These are phyloP conservation scores for Halictus rubicundus DNA, from an alignment of 1,140 invertebrate genomes.

Conservation along the genomic window DNA sequence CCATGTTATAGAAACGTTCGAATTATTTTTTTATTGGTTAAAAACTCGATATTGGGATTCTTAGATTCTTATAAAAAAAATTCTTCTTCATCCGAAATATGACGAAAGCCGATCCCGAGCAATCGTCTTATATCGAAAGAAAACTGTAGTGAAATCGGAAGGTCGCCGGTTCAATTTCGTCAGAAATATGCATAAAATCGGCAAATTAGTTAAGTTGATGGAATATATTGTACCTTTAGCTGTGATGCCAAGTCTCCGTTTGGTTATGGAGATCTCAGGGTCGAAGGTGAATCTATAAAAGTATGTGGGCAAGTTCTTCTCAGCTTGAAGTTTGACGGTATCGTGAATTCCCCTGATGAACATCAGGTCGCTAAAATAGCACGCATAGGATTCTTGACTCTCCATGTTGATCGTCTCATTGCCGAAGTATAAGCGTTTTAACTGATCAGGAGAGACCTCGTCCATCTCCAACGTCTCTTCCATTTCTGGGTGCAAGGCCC, in stretches of 20 bases:
- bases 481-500: slow-evolving; percentile 13
- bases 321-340: slow-evolving; percentile 73
- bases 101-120: too few species aligned
- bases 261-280: slow-evolving; percentile 15
- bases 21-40: too few species aligned
- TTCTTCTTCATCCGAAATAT: too few species aligned
- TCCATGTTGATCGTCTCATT: slow-evolving; percentile 66
- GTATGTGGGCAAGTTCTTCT: slow-evolving; percentile 72
- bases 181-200: too few species aligned
- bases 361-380: slow-evolving; percentile 76
- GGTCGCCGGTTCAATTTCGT: too few species aligned
- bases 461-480: slow-evolving; percentile 18
- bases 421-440: slow-evolving; percentile 70
- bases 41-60: too few species aligned
- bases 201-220: too few species aligned
- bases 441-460: slow-evolving; percentile 43
- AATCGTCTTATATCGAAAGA: too few species aligned
- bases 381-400: slow-evolving; percentile 71
- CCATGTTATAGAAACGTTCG: too few species aligned
- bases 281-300: slow-evolving; percentile 80
- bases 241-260: slow-evolving; percentile 12
- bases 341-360: slow-evolving; percentile 77
- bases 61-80: too few species aligned
- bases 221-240: slow-evolving; percentile 30
- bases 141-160: too few species aligned